These are phyloP conservation scores for Oplegnathus fasciatus DNA, from an alignment of 2,113 vertebrate genomes.

Conservation along the genomic window DNA sequence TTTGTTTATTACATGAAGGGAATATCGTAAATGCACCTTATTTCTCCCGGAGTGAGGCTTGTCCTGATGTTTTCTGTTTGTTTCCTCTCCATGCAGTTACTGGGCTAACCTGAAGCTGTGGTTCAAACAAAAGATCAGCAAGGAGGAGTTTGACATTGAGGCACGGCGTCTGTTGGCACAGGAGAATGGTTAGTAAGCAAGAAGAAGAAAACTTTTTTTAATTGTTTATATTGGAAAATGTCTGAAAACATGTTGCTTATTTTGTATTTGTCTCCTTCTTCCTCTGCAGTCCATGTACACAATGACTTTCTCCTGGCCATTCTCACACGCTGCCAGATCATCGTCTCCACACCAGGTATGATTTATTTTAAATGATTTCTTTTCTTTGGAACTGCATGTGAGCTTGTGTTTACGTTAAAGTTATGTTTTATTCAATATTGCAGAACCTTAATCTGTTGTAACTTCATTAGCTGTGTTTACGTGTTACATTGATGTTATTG, in stretches of 20 bases:
- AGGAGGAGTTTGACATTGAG: slow-evolving; percentile 97
- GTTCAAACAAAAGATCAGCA: slow-evolving; percentile 99
- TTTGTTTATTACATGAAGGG: neutral
- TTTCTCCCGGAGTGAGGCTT: neutral
- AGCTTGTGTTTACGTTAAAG: neutral
- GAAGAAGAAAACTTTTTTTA: too few relatives aligned
- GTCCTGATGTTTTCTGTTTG: neutral
- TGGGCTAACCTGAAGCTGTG: slow-evolving; percentile 98
- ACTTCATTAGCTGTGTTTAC: neutral
- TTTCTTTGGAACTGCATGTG: neutral
- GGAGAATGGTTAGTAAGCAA: slow-evolving; percentile 88
- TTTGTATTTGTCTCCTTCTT: neutral
- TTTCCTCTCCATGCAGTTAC: slow-evolving; percentile 84
- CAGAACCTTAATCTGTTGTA: neutral
- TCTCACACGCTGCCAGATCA: slow-evolving; percentile 96
- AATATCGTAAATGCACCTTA: neutral
- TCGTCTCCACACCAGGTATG: slow-evolving; percentile 96
- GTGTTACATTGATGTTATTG: neutral
- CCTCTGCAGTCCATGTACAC: slow-evolving; percentile 92
- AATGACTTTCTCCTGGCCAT: slow-evolving; percentile 98
- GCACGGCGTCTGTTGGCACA: slow-evolving; percentile 94
- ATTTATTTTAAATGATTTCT: rapidly evolving
- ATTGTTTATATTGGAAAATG: neutral
- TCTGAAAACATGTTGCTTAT: neutral
- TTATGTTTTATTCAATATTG: neutral